phyloP scores from a whole-genome alignment of 2,797 vertebrate species.

The Percopsis omiscomaycus region DNA sequence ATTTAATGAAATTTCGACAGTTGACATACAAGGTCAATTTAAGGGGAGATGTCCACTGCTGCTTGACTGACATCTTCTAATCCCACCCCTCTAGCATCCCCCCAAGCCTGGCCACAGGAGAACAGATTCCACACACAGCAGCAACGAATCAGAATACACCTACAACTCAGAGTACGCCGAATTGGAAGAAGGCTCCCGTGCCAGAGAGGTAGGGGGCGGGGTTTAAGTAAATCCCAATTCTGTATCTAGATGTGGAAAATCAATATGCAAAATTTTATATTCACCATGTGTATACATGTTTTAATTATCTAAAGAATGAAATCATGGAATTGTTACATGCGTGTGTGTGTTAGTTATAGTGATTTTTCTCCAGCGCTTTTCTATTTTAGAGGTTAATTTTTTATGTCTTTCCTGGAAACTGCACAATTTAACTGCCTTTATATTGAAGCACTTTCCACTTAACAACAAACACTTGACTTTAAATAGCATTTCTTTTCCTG shows the following conservation, averaged over 20 bases:
- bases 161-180: slow-evolving; percentile 94
- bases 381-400: no score
- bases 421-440: no score
- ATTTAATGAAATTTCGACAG: no score
- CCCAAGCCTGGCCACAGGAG: slow-evolving; percentile 94
- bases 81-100: slow-evolving; percentile 73
- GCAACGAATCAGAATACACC: slow-evolving; percentile 97
- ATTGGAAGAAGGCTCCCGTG: slow-evolving; percentile 84
- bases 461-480: no score
- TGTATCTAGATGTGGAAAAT: background rate
- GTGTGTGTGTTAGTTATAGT: no score
- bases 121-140: slow-evolving; percentile 97
- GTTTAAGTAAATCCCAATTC: background rate
- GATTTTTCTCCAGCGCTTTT: no score
- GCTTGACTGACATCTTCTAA: background rate
- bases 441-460: no score
- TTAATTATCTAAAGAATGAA: no score
- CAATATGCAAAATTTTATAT: background rate
- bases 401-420: no score
- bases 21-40: background rate
- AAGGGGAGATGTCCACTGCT: background rate
- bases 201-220: slow-evolving; percentile 79
- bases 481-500: no score
- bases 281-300: no score
- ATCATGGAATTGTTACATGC: no score